Evolutionary conservation across 2,888 invertebrate species (phyloP), one percentile per base, ranked within the genome.

Genomic region (Agrilus cyanescens): DNA sequence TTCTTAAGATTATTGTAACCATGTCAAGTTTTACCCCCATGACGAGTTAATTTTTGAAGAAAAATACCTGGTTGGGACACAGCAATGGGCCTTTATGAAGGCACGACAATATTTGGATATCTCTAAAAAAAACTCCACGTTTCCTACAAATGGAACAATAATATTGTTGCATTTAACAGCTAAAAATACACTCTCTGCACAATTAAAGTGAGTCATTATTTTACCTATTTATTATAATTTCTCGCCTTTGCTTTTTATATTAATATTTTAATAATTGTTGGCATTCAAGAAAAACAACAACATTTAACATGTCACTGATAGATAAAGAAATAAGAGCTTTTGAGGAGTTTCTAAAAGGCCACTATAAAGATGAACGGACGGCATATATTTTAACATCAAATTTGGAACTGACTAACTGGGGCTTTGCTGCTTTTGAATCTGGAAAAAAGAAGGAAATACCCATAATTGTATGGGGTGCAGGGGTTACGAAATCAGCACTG

Each of bases 321-420:
- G 93, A 96, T 68, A 63, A 70, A 41, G 83, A 85, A 38, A 76
- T 95, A 31, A 64, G 72, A 54, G 68, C 77, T 53, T 76, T 85
- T 12, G 84, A 82, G 45, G 54, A 71, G 42, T 50, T 78, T 3
- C 77, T 95, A 43, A 82, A 82, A 53, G 62, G 74, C 7, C 80
- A 74, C 57, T 97, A 84, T 68, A 62, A 69, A 29, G 89, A 91
- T 65, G 71, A 75, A 2, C 71, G 72, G 54, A 96, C 96, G 0
- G 79, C 86, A 1, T 98, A 83, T 63, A 62, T 98, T 38, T 82
- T 96, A 64, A 93, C 97, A 6, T 80, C 97, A 8, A 97, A 98
- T 68, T 97, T 98, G 71, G 97, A 96, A 45, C 98, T 98, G 98
- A 97, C 97, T 12, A 83, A 96, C 67, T 94, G 95, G 86, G 97